These are phyloP conservation scores for Halictus quadricinctus DNA, from an alignment of 2,888 invertebrate species.

Conservation along the genomic window DNA sequence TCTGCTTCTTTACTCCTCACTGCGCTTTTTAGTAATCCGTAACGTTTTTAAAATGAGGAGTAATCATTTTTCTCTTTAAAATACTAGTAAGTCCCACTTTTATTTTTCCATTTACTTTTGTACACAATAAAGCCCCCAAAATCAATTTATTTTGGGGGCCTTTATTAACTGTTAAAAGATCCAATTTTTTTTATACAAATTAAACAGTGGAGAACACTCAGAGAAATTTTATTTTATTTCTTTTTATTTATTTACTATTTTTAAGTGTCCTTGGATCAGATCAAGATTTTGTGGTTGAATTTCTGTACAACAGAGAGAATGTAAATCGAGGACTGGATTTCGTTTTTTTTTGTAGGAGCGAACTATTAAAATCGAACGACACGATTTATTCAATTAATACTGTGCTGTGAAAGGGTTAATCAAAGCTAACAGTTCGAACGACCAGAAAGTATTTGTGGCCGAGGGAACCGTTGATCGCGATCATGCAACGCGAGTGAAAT, in stretches of 20 bases:
- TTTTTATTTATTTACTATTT: no score
- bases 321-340: background rate
- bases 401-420: background rate
- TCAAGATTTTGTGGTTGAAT: background rate
- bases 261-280: no score
- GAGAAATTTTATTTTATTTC: no score
- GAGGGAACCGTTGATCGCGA: conserved; percentile 27
- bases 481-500: conserved; percentile 30
- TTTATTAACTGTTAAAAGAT: no score
- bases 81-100: no score
- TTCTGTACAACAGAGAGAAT: no score
- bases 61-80: background rate
- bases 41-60: background rate
- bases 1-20: background rate
- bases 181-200: no score
- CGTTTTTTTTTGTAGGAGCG: background rate
- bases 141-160: no score
- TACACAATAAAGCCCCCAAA: no score
- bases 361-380: background rate
- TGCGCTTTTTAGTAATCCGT: background rate
- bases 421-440: conserved; percentile 20
- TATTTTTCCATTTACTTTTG: background rate
- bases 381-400: conserved; percentile 1
- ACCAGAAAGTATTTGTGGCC: conserved; percentile 8
- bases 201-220: no score